Base-by-base conservation (phyloP, 2,888 invertebrate species). In the Aphodius granarius region DNA sequence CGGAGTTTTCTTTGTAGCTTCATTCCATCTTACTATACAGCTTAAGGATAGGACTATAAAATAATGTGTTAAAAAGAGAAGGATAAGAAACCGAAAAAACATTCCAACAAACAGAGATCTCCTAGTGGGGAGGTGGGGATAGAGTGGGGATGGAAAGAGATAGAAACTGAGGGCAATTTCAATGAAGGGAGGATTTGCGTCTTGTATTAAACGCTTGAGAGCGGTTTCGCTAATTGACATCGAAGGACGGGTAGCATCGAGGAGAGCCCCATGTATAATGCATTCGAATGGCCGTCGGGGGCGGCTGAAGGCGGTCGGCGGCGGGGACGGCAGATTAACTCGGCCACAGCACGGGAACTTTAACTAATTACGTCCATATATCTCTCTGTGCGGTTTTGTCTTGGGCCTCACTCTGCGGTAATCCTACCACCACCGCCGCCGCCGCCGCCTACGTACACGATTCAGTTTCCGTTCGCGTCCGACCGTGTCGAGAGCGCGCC, bases 291-390 rank as follows among this genome's bases (percentile, higher is more conserved):
- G 68, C 20, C 20, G 68, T 20, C 16, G 21, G 21, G 68, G 68
- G 68, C 13, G 68, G 20, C 5, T 20, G 68, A n/a, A 21, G 20
- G 20, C 22, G 68, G 68, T 43, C 43, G 43, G 43, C 3, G 43
- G 43, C 43, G 13, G 43, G 43, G 22, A 20, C 68, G 68, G 83
- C 84, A 84, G 85, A 86, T 86, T 85, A 85, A 84, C 85, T 85
- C 83, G 83, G 80, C 86, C 86, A 80, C 85, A 84, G 82, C 83
- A 83, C 83, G 84, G 68, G 85, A 85, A 86, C 85, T 86, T 86
- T 84, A 85, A 85, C 85, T 86, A 86, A 86, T 85, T 85, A 85
- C 84, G 83, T 84, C 83, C 84, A 85, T 86, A 85, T 84, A 85
- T 85, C 85, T 85, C 85, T 81, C 82, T 19, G 78, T 78, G 81